Base-by-base conservation (phyloP, 2,888 invertebrate genomes). In the Megaustenia siamemsis region DNA sequence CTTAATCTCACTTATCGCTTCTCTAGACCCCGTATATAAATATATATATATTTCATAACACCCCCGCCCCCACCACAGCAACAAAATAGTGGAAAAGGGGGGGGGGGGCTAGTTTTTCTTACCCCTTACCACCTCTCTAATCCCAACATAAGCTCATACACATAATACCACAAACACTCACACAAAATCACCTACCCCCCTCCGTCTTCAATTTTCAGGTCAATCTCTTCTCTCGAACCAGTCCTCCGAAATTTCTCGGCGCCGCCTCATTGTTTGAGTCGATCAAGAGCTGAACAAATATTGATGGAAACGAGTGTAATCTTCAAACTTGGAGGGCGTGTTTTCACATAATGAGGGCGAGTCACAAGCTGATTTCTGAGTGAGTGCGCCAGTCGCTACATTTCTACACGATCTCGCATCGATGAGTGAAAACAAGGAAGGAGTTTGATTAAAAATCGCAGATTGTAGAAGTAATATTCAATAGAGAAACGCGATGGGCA, bases 291-390 rank as follows among this genome's bases (percentile, higher is more conserved):
- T 69, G 69, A 49, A n/a, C 80, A 80, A 80, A 80, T 80, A 80
- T 80, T 80, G 80, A 80, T 69, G 69, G 45, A 80, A 49, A 49
- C 69, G 69, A 80, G 80, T 80, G 49, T 68, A 69, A 80, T 68
- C 45, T 69, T 68, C 38, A 68, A 80, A 69, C 45, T 43, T 2
- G 68, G 53, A 45, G 80, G 69, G 80, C 80, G 80, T 80, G 80
- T 80, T 49, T 45, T 80, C 49, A 49, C 80, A 80, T 80, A 80
- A 80, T 80, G 80, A 80, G 80, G 49, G 35, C 38, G 18, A 68
- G 69, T 53, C 68, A 40, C 80, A 68, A 49, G 80, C 49, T 69
- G 80, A 80, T 63, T 80, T 80, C 69, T 69, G 80, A 38, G 53
- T 38, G 35, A 68, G 69, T n/a, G 35, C 40, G 3, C 12, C 68